Base-by-base conservation (phyloP, 1,140 invertebrate genomes). In the Tyrophagus putrescentiae region DNA sequence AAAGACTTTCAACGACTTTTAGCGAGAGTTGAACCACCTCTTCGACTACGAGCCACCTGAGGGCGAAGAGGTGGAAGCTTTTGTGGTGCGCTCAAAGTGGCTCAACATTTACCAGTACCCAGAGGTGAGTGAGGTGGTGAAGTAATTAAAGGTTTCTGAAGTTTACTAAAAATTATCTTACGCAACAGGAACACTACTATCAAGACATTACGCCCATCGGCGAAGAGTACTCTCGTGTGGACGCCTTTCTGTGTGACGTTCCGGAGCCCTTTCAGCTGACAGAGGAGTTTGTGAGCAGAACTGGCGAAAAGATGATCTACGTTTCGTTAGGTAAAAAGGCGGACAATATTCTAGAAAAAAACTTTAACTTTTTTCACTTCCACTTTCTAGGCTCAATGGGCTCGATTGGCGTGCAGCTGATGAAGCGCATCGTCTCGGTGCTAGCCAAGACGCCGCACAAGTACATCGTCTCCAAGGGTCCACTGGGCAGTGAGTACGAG, bases 391-490 rank as follows among this genome's bases (percentile, higher is more conserved):
- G 50, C n/a, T 25, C 11, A 13, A 9, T 54, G 29, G 28, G 66
- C 66, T 66, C 50, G 67, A 9, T 27, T 63, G 18, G 65, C 63
- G 13, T 60, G 13, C n/a, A 58, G 4, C 33, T 58, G 6, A 58
- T 58, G 33, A 48, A 58, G 39, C 9, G 33, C 13, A 25, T 58
- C 25, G 33, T 58, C 6, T 4, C 5, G 9, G 13, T 58, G 7
- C 31, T 58, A 28, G 5, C 34, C 7, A 44, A 52, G 54, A 48
- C 33, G 4, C 16, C 21, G 23, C 52, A 61, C 32, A 32, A 53
- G 11, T 57, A 54, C 45, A 61, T 61, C 57, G 60, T 61, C 3
- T 54, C 60, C 1, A 61, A 61, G 29, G 60, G 60, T 54, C 9
- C 18, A 6, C 5, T 34, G n/a, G 16, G 27, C 27, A 44, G 31